Evolutionary conservation across 2,888 invertebrate genomes (phyloP).

Genomic region (Trachelus stipa): DNA sequence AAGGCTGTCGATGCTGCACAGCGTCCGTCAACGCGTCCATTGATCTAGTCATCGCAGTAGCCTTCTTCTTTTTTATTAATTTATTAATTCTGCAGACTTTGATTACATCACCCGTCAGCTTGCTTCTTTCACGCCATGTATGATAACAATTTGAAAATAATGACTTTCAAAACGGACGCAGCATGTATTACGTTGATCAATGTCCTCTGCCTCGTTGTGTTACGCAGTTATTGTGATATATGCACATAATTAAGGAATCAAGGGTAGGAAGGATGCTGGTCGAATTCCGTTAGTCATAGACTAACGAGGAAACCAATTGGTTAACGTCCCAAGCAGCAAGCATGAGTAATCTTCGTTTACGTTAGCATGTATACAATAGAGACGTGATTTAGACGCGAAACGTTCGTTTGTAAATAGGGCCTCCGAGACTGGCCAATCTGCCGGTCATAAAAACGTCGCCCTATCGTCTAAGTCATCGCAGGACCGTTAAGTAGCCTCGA

Average conservation of each 20-base stretch:
- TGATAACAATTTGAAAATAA: background rate
- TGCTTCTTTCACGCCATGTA: background rate
- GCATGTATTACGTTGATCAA: background rate
- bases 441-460: background rate
- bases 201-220: background rate
- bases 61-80: background rate
- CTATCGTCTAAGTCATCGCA: background rate
- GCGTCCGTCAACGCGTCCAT: background rate
- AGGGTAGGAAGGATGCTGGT: background rate
- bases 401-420: background rate
- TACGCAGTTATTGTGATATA: background rate
- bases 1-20: background rate
- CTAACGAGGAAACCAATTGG: background rate
- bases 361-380: background rate
- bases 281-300: background rate
- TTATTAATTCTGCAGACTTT: background rate
- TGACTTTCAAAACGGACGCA: background rate
- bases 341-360: background rate
- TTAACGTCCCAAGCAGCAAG: background rate
- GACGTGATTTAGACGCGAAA: background rate
- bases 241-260: background rate
- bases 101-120: background rate
- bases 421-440: background rate
- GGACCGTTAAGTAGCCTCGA: background rate
- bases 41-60: background rate